Evolutionary conservation across 2,797 vertebrate species (phyloP), one percentile per base, ranked within the genome.

Genomic region (Semotilus atromaculatus): DNA sequence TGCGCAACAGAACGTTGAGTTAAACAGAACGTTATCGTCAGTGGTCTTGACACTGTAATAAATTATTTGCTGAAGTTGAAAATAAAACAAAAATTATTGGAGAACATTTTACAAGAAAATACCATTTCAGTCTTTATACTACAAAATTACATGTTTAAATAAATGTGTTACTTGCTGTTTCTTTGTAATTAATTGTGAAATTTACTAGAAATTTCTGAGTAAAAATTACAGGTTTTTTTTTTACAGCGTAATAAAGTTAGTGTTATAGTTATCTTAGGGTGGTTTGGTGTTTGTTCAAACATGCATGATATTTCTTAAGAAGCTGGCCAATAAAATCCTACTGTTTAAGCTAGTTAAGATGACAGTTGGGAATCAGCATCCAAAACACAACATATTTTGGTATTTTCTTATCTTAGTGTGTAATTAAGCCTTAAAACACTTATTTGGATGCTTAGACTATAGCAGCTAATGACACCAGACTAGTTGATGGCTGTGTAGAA

Each of bases 401-500:
- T 58, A 10, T 58, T 55, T 10, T 10, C 23, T 58, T n/a, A 11
- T 55, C 51, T 9, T 14, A 13, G 19, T 53, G 21, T 55, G 38
- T 70, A 26, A 78, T 78, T 48, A 51, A n/a, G 66, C 38, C 31
- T 79, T 64, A 43, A 62, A 40, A 84, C 53, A 72, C 43, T 36
- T 31, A 38, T 62, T 79, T 64, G 75, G 83, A 71, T 85, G 40
- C 67, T 84, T 34, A 36, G 80, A 62, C 14, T 19, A 45, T 4
- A 67, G 43, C 43, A 51, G 34, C 29, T 83, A 48, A 76, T 83
- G 72, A 83, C 72, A 83, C 71, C 23, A 66, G 72, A 64, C 10
- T 9, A 77, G 64, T 48, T 7, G 38, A 45, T 43, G 45, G 14
- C 60, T 64, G 43, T 31, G 51, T 43, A 70, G 68, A 53, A 62